Base-by-base conservation (phyloP, 2,888 invertebrate genomes). In the Junonia oenone region DNA sequence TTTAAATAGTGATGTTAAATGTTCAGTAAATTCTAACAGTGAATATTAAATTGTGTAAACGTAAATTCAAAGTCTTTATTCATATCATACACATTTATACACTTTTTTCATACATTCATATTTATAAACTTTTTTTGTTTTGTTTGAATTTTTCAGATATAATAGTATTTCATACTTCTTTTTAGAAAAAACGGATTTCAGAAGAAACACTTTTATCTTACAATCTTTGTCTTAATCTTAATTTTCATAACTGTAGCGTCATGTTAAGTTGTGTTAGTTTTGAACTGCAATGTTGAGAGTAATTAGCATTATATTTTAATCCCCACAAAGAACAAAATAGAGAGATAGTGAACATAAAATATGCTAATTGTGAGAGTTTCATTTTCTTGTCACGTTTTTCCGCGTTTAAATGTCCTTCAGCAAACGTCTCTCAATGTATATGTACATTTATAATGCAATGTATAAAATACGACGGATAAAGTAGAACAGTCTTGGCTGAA, bases 331-430 rank as follows among this genome's bases (percentile, higher is more conserved):
- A 76, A 76, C 79, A 79, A 78, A 81, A 76, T 67, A 73, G 65
- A 17, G 66, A 75, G 73, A 70, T 68, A 70, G 72, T 72, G 72
- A 67, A 76, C 79, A 81, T 84, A 83, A 81, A 83, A 78, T 74
- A 81, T 77, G 72, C 76, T 77, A 77, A 83, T 81, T 83, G 80
- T 81, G 75, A 72, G 72, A 65, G 66, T 78, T 85, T 73, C 75
- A 80, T 81, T 83, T 85, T 84, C 84, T 81, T 73, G 84, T 86
- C 85, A 85, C 85, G 84, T 84, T 83, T 84, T 83, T 76, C 51
- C 79, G 67, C 77, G 75, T 83, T 84, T 83, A 83, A 83, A 78
- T 77, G 77, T 80, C 78, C 75, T 73, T 73, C 71, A 76, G 81
- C 82, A 82, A 83, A 83, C 81, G 81, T 78, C 69, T 71, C 66